These are phyloP conservation scores for Thinocorus orbignyianus DNA, from an alignment of 2,113 vertebrate genomes.

Conservation along the genomic window DNA sequence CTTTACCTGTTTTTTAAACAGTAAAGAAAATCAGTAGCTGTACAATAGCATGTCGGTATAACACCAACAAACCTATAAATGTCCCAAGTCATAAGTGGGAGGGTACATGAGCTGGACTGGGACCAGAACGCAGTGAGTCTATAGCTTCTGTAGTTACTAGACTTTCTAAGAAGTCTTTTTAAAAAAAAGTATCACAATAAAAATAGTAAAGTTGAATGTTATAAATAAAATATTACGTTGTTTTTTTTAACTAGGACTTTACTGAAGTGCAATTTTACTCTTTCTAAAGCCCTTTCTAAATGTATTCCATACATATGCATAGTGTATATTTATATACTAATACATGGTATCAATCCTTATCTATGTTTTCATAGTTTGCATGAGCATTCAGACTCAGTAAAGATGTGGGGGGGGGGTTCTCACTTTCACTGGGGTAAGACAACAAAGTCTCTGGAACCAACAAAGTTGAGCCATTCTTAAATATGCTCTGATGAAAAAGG, in stretches of 20 bases:
- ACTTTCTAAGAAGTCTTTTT: neutral
- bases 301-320: neutral
- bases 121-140: neutral
- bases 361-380: neutral
- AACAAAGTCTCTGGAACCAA: neutral
- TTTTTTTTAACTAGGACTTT: neutral
- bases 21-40: neutral
- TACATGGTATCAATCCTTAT: neutral
- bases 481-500: neutral
- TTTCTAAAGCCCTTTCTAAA: neutral
- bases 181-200: neutral
- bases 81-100: neutral
- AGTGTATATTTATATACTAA: neutral
- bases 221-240: neutral
- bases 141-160: neutral
- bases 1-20: neutral
- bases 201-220: neutral
- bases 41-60: neutral
- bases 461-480: neutral
- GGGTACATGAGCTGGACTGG: neutral
- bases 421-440: neutral
- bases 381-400: neutral
- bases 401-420: neutral
- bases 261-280: neutral
- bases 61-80: neutral